Percentiles rank a stretch among this genome's conserved stretches.
Evolutionary conservation across 2,113 vertebrate species (phyloP).

Genomic region (Odobenus rosmarus): DNA sequence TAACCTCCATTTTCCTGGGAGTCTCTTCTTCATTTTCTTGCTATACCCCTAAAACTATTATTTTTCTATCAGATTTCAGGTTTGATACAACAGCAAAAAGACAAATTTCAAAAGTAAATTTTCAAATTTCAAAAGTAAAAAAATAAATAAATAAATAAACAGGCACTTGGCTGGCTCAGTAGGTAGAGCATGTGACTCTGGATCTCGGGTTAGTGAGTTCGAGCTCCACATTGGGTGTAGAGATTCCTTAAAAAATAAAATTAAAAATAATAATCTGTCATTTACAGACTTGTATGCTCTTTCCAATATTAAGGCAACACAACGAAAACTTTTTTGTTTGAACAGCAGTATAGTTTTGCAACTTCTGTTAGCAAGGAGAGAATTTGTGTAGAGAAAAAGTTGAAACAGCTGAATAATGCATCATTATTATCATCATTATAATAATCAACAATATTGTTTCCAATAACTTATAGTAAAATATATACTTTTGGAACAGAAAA

Average conservation of each 20-base stretch:
- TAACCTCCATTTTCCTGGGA: not conserved
- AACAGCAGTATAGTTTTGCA: not conserved
- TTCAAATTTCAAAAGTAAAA: not conserved
- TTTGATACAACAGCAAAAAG: not conserved
- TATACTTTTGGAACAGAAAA: not conserved
- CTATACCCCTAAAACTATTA: not conserved
- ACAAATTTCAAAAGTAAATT: not conserved
- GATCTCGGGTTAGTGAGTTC: not conserved
- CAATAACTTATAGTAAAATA: not conserved
- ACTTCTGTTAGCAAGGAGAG: not conserved
- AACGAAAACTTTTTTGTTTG: not conserved
- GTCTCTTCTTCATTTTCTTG: not conserved
- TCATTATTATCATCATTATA: not conserved
- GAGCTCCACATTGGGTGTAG: not conserved
- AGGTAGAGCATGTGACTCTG: not conserved
- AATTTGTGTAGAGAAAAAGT: not conserved
- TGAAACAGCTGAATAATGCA: not conserved
- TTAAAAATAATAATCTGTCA: not conserved
- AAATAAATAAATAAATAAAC: not conserved
- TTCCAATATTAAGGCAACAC: not conserved
- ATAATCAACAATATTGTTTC: not conserved
- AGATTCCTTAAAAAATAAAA: not conserved
- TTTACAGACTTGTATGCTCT: not conserved
- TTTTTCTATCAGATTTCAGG: not conserved
- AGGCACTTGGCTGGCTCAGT: not conserved